Conservation (phyloP, 2,113 vertebrate species). For the Seriola quinqueradiata region DNA sequence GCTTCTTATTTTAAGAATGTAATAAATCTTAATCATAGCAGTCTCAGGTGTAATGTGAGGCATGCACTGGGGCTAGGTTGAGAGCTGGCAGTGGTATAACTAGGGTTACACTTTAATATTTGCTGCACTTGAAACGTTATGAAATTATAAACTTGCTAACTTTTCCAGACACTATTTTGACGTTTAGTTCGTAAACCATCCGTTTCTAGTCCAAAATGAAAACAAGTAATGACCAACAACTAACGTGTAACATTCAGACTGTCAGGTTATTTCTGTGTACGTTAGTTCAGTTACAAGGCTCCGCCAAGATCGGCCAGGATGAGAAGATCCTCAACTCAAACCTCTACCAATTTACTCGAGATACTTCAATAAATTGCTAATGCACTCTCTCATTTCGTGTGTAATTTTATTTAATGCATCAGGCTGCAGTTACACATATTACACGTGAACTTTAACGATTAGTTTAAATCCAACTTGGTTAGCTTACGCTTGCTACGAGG, state of each 20-base stretch:
- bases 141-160: neutral
- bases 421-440: neutral
- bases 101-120: neutral
- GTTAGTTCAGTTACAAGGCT: neutral
- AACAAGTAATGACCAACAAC: no score
- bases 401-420: neutral
- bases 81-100: neutral
- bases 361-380: neutral
- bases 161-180: neutral
- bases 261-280: neutral
- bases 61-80: no score
- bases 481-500: neutral
- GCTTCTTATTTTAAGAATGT: no score
- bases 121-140: neutral
- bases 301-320: neutral
- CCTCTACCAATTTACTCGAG: no score
- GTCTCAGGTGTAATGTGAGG: no score
- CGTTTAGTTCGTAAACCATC: neutral
- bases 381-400: neutral
- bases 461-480: neutral
- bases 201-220: neutral
- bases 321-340: no score
- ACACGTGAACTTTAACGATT: neutral
- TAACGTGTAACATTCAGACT: neutral
- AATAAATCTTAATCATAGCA: no score